A percentile compares a stretch with the other conserved stretches of the same genome.
Conservation (phyloP, 2,888 invertebrate species). For the Troides aeacus region DNA sequence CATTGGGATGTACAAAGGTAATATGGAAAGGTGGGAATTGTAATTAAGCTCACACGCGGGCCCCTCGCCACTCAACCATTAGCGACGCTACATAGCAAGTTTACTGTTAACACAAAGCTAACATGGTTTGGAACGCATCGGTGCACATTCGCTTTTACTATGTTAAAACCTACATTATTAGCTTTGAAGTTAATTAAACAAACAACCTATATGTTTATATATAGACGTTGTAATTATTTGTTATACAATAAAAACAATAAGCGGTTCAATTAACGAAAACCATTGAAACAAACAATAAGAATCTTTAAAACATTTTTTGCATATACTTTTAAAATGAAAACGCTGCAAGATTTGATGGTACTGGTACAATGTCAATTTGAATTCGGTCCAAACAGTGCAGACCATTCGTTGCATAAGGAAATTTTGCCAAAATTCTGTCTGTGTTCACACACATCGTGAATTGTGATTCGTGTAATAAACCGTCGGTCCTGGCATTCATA, state of each 20-base stretch:
- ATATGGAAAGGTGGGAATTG: slow-evolving; percentile 4
- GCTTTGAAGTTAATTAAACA: slow-evolving; percentile 2
- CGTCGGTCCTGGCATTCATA: not conserved
- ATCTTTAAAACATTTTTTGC: not conserved
- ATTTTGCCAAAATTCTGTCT: slow-evolving; percentile 8
- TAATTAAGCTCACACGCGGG: slow-evolving; percentile 14
- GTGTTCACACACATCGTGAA: no score
- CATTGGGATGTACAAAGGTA: not conserved
- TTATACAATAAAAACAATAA: no score
- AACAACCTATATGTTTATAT: not conserved
- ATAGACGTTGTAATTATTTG: no score
- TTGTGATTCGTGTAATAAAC: not conserved
- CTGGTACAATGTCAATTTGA: slow-evolving; percentile 5
- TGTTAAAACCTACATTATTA: slow-evolving; percentile 14
- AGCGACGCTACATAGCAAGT: slow-evolving; percentile 1
- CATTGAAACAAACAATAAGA: no score
- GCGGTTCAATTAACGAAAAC: no score
- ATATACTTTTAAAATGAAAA: not conserved
- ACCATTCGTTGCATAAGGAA: not conserved
- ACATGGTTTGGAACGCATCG: slow-evolving; percentile 4
- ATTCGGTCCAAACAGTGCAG: slow-evolving; percentile 14
- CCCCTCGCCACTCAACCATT: not conserved
- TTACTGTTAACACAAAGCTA: slow-evolving; percentile 6
- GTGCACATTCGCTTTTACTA: slow-evolving; percentile 18
- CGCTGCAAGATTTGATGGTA: not conserved